Conservation (phyloP, 2,888 invertebrate genomes). For the Orthonevra nobilis region DNA sequence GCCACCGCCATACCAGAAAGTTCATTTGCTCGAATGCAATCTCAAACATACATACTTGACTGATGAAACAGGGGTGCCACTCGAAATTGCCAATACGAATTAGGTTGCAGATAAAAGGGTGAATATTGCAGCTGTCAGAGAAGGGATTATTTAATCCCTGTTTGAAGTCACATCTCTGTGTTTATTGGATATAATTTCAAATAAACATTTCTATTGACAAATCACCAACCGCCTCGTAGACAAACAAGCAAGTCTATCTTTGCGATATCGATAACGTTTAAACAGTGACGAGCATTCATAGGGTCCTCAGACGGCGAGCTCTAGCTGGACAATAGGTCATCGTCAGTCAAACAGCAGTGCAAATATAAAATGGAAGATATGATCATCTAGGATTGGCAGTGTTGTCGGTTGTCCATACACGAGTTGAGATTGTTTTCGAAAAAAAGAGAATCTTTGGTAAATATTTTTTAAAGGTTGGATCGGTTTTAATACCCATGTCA, state of each 20-base stretch:
- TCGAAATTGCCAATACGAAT: constrained; percentile 60
- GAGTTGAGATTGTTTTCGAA: not conserved
- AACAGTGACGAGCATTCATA: too few relatives aligned
- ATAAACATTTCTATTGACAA: too few relatives aligned
- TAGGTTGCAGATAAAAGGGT: constrained; percentile 25
- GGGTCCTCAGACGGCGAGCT: too few relatives aligned
- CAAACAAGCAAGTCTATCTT: constrained; percentile 22
- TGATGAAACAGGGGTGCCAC: constrained; percentile 6
- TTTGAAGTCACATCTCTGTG: not conserved
- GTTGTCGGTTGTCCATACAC: not conserved
- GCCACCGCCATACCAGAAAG: constrained; percentile 30
- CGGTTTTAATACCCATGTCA: constrained; percentile 18
- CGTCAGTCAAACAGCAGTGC: constrained; percentile 6
- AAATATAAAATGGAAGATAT: constrained; percentile 31
- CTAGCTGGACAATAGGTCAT: too few relatives aligned
- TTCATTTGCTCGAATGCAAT: constrained; percentile 14
- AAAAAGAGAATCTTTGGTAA: constrained; percentile 31
- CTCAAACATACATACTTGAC: too few relatives aligned
- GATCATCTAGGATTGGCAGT: constrained; percentile 6
- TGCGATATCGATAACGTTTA: constrained; percentile 6
- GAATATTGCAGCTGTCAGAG: constrained; percentile 21
- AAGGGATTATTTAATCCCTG: not conserved
- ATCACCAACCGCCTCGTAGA: constrained; percentile 6
- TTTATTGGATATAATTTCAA: constrained; percentile 10
- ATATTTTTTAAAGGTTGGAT: not conserved